Evolutionary conservation across 2,888 invertebrate genomes (phyloP), one percentile per base, ranked within the genome.

Genomic region (Panzeria rudis): DNA sequence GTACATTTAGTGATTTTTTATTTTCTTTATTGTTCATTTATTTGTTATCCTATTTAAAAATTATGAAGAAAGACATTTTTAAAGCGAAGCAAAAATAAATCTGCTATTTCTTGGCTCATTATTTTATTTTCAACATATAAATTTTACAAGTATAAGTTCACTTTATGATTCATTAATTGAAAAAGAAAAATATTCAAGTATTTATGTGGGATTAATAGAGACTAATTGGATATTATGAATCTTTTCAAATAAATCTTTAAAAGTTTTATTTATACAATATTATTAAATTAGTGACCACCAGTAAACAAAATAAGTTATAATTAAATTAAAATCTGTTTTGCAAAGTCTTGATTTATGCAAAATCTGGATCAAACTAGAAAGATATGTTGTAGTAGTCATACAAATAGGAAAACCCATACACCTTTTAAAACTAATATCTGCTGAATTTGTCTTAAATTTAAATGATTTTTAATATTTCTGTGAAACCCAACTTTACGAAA

Each of bases 11-110:
- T 83, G 61, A 56, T 68, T 80, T 84, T 64, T 62, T 71, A 32
- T 71, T 13, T 73, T 66, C 23, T 38, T 66, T 71, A 41, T 76
- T 71, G 38, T 82, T 69, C 35, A 41, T 72, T 59, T 77, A 17
- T 52, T 84, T 76, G 73, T 84, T 68, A 78, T 84, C 72, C 62
- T 69, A 68, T 84, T 81, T 64, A 81, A 73, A 75, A 64, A 56
- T 72, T 47, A 50, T 15, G 47, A 3, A 41, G 15, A 35, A 29
- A 35, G 47, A 56, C 29, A 56, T 20, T 29, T 20, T 29, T 25
- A 15, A 25, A 54, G 50, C 15, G 15, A 17, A 13, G n/a, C 17
- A 25, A 38, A 17, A n/a, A 61, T 54, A 47, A 23, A 54, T 77
- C 68, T 50, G 47, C 54, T 54, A 69, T 23, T 54, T 69, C 69